Evolutionary conservation across 1,140 invertebrate genomes (phyloP).

Genomic region (Plutomurus gul): DNA sequence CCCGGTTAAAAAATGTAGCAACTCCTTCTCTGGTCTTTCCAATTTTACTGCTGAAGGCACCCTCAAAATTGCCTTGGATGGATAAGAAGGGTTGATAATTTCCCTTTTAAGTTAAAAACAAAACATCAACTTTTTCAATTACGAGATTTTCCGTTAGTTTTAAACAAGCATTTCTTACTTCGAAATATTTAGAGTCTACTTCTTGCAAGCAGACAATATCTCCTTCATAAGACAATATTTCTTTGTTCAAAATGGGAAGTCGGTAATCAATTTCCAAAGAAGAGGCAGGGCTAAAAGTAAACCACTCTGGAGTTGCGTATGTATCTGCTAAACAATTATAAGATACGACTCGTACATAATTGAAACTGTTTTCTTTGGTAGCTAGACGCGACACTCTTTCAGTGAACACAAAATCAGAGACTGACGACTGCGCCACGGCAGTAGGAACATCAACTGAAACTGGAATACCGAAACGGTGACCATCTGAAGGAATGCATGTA

Average conservation of each 20-base stretch:
- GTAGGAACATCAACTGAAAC: not conserved
- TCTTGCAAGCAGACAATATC: conserved; percentile 93
- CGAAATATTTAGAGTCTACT: conserved; percentile 71
- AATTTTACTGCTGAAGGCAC: conserved; percentile 72
- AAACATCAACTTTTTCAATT: not conserved
- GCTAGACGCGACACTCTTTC: conserved; percentile 34
- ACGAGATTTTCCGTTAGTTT: not conserved
- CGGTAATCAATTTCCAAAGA: conserved; percentile 82
- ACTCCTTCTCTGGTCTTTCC: conserved; percentile 76
- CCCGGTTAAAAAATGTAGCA: conserved; percentile 71
- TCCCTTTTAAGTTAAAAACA: conserved; percentile 68
- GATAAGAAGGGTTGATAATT: conserved; percentile 70
- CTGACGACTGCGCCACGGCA: conserved; percentile 10
- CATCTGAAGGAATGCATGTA: conserved; percentile 33
- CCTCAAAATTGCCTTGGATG: conserved; percentile 61
- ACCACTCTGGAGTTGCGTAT: conserved; percentile 68
- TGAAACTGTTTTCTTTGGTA: conserved; percentile 30
- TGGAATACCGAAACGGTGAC: conserved; percentile 23
- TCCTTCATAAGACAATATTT: conserved; percentile 68
- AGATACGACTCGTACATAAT: conserved; percentile 74
- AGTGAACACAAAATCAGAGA: conserved; percentile 31
- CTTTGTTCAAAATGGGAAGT: conserved; percentile 49
- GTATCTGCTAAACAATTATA: conserved; percentile 89
- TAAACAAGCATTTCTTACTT: conserved; percentile 8
- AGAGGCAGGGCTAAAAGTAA: conserved; percentile 78